phyloP scores from a whole-genome alignment of 1,140 invertebrate species.

The Cydia strobilella region DNA sequence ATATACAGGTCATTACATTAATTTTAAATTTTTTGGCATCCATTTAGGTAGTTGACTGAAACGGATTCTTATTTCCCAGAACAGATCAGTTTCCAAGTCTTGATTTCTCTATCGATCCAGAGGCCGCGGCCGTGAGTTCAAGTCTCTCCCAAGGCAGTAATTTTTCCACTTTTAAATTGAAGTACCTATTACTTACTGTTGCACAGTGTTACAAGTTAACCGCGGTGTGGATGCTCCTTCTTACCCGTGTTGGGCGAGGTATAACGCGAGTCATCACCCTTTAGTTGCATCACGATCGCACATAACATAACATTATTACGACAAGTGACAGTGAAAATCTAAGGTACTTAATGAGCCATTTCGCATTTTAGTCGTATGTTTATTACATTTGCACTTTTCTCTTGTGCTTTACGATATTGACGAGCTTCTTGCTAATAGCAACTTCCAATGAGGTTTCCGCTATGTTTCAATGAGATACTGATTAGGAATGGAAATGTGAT shows the following conservation, averaged over 20 bases:
- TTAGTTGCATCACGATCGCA: not conserved
- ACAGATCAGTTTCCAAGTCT: too few species aligned
- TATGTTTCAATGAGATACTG: not conserved
- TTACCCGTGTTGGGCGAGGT: not conserved
- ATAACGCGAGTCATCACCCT: not conserved
- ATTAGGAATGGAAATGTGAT: not conserved
- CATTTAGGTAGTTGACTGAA: too few species aligned
- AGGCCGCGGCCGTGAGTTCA: too few species aligned
- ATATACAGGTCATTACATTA: too few species aligned
- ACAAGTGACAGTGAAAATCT: constrained; percentile 17
- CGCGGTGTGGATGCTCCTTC: too few species aligned
- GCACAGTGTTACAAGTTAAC: too few species aligned
- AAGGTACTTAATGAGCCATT: constrained; percentile 21
- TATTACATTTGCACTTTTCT: constrained; percentile 25
- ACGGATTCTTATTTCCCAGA: too few species aligned
- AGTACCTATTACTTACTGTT: too few species aligned
- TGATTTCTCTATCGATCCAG: too few species aligned
- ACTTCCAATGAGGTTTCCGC: not conserved
- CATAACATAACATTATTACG: not conserved
- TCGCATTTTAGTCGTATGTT: constrained; percentile 7
- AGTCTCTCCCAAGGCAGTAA: too few species aligned
- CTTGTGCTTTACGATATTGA: constrained; percentile 24
- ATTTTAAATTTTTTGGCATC: too few species aligned
- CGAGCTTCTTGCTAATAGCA: constrained; percentile 18
- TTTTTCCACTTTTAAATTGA: too few species aligned